Base-by-base conservation (phyloP, 2,113 vertebrate species). In the Furnarius figulus region DNA sequence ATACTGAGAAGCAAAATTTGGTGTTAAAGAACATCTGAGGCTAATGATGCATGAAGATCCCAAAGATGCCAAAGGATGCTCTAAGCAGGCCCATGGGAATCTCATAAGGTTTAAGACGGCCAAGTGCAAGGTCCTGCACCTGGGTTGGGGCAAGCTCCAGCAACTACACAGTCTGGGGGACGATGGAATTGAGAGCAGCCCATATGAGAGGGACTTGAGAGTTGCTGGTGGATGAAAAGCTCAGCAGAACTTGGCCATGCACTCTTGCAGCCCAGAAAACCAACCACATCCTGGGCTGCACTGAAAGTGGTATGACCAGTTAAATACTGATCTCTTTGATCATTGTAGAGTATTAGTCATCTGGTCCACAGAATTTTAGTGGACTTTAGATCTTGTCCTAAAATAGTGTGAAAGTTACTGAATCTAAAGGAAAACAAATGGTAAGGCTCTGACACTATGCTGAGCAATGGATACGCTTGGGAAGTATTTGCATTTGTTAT, bases 231-330 rank as follows among this genome's bases (percentile, higher is more conserved):
- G 13, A 46, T 67, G 9, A 52, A 56, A 63, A 67, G 14, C 9
- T 37, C 40, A 49, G 27, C 5, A 1, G 8, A 30, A 67, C 3
- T 19, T 3, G 6, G 28, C 35, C 66, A 25, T 9, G 15, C 21
- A 4, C 0, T 0, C 21, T 67, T 0, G 0, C n/a, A 49, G 28
- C 14, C 1, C 46, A 71, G 44, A 12, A 21, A 53, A 44, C 14
- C 63, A 80, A 13, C 0, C 1, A 0, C 17, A 27, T 37, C 16
- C 67, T 47, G 55, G 30, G 9, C 49, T 65, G 6, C 18, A 65
- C 35, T 49, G 59, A 50, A 27, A 4, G 6, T 18, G 52, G 30
- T 0, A 0, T 28, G 37, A 33, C 7, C 37, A 79, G 52, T 3
- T 19, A 89, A 80, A 68, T 78, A 63, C 11, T 49, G 12, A 49